Evolutionary conservation across 1,140 invertebrate genomes (phyloP).

Genomic region (Reticulitermes speratus): DNA sequence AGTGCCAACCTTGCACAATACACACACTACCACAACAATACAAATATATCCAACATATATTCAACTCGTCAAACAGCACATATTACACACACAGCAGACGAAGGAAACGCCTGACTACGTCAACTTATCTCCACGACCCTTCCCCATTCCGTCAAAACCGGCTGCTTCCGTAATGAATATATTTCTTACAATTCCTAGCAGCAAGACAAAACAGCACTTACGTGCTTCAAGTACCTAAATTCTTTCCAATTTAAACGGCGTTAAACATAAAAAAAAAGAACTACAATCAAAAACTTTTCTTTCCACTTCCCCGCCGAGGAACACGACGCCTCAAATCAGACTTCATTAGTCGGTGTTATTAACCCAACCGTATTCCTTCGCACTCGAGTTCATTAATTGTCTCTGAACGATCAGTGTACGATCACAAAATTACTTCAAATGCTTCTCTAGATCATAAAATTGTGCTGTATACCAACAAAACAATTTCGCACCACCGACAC

Average conservation of each 20-base stretch:
- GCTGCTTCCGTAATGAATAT: too few species aligned
- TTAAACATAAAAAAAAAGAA: not conserved
- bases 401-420: not conserved
- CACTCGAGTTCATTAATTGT: not conserved
- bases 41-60: not conserved
- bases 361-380: constrained; percentile 23
- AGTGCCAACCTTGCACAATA: not conserved
- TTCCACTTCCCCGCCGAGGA: constrained; percentile 10
- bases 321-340: not conserved
- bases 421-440: not conserved
- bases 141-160: not conserved
- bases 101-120: constrained; percentile 21
- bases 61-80: not conserved
- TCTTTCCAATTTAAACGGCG: not conserved
- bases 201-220: not conserved
- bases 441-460: not conserved
- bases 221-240: not conserved
- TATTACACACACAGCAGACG: not conserved
- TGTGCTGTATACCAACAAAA: not conserved
- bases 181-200: not conserved
- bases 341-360: constrained; percentile 22
- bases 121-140: not conserved
- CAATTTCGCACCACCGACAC: not conserved
- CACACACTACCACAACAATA: not conserved
- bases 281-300: not conserved